Conservation (phyloP, 35 echinoderm and acorn worm genomes). For the Lytechinus pictus region DNA sequence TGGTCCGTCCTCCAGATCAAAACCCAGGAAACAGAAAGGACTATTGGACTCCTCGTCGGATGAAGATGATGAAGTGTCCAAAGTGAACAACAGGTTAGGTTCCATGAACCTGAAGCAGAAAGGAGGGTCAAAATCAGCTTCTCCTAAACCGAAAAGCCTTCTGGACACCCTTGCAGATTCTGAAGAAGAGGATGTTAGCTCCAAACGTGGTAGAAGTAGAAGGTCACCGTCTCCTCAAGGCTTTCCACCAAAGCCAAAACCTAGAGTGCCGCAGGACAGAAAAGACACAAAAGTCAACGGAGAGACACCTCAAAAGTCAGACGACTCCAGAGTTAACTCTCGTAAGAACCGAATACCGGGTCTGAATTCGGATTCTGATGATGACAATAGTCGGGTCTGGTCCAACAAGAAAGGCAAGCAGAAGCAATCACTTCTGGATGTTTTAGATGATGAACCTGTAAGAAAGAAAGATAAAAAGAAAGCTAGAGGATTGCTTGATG, state of each 20-base stretch:
- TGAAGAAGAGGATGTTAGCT: background rate
- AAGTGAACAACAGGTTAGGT: background rate
- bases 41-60: conserved; percentile 36
- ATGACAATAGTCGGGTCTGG: background rate
- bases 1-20: background rate
- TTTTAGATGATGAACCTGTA: conserved; percentile 38
- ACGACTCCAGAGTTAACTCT: background rate
- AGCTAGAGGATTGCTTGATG: conserved; percentile 22
- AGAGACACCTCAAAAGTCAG: background rate
- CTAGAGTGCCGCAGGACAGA: background rate
- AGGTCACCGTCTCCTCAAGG: conserved; percentile 41
- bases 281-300: background rate
- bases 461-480: conserved; percentile 44
- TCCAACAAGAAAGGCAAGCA: conserved; percentile 13
- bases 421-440: conserved; percentile 58
- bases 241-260: conserved; percentile 45
- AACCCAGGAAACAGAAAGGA: conserved; percentile 26
- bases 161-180: conserved; percentile 37
- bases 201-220: conserved; percentile 3
- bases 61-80: conserved; percentile 25
- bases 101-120: conserved; percentile 23
- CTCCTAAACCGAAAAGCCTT: conserved; percentile 32
- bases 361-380: conserved; percentile 62
- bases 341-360: conserved; percentile 31
- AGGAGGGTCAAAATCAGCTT: background rate